Conservation (phyloP, 2,888 invertebrate species). For the Andrena minutula region DNA sequence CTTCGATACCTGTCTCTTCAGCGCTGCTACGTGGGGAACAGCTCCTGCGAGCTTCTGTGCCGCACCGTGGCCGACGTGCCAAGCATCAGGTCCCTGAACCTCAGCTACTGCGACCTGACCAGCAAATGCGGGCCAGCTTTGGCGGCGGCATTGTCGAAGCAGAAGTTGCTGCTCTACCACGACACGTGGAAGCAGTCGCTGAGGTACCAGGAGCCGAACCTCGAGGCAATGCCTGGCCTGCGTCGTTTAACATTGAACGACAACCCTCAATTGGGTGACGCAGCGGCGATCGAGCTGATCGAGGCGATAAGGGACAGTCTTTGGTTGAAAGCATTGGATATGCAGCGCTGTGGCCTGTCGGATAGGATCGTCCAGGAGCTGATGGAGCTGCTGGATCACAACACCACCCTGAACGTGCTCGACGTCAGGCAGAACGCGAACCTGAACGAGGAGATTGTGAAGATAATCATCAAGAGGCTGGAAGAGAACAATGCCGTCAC, state of each 20-base stretch:
- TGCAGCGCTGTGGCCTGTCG: constrained; percentile 91
- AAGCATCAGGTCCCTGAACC: constrained; percentile 89
- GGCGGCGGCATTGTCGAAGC: constrained; percentile 87
- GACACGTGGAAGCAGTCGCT: constrained; percentile 93
- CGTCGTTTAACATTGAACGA: constrained; percentile 90
- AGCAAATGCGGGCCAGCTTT: constrained; percentile 88
- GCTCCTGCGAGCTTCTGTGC: constrained; percentile 90
- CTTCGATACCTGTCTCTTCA: constrained; percentile 89
- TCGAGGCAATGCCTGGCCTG: constrained; percentile 91
- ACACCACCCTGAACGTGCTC: constrained; percentile 89
- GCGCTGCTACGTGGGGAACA: constrained; percentile 90
- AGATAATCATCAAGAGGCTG: constrained; percentile 79
- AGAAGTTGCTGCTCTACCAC: constrained; percentile 90
- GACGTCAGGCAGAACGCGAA: constrained; percentile 89
- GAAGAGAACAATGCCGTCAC: constrained; percentile 60
- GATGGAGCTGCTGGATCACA: constrained; percentile 88
- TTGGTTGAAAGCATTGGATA: constrained; percentile 92
- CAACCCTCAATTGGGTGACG: constrained; percentile 89
- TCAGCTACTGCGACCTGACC: constrained; percentile 90
- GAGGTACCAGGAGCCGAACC: constrained; percentile 91
- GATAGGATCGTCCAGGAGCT: constrained; percentile 87
- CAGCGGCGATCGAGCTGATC: constrained; percentile 87
- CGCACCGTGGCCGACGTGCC: constrained; percentile 89
- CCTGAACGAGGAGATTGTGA: constrained; percentile 86
- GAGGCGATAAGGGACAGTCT: constrained; percentile 91